These are phyloP conservation scores for Lasioglossum marginatum DNA, from an alignment of 2,888 invertebrate species.

Conservation along the genomic window DNA sequence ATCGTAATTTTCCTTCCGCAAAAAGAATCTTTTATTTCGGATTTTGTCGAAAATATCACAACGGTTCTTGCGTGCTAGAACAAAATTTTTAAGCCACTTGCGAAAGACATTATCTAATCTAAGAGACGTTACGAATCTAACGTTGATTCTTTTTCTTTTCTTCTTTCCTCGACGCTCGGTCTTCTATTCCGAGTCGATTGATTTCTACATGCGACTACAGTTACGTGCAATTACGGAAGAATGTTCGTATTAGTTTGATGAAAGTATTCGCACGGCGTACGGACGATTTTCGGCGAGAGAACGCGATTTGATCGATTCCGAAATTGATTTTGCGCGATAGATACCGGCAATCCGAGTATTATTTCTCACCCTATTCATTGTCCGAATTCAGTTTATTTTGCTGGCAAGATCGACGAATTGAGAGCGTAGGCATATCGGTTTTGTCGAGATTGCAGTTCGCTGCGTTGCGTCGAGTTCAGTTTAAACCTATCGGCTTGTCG, in stretches of 20 bases:
- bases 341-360: neutral
- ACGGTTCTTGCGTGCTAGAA: neutral
- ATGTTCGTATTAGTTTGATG: slow-evolving; percentile 7
- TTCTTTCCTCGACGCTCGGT: neutral
- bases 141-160: neutral
- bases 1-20: slow-evolving; percentile 22
- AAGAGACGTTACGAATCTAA: too few species aligned
- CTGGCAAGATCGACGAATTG: neutral
- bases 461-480: neutral
- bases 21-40: neutral
- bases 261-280: slow-evolving; percentile 9
- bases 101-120: too few species aligned
- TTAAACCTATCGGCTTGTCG: slow-evolving; percentile 15
- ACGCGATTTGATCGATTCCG: neutral
- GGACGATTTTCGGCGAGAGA: neutral
- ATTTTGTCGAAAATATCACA: neutral
- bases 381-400: slow-evolving; percentile 9
- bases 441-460: neutral
- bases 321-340: slow-evolving; percentile 9
- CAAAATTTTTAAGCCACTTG: neutral
- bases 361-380: slow-evolving; percentile 13
- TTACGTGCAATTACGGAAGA: slow-evolving; percentile 12
- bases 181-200: neutral
- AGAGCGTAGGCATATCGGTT: slow-evolving; percentile 2
- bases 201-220: neutral